These are phyloP conservation scores for Danio kyathit DNA, from an alignment of 2,797 vertebrate genomes.

Conservation along the genomic window DNA sequence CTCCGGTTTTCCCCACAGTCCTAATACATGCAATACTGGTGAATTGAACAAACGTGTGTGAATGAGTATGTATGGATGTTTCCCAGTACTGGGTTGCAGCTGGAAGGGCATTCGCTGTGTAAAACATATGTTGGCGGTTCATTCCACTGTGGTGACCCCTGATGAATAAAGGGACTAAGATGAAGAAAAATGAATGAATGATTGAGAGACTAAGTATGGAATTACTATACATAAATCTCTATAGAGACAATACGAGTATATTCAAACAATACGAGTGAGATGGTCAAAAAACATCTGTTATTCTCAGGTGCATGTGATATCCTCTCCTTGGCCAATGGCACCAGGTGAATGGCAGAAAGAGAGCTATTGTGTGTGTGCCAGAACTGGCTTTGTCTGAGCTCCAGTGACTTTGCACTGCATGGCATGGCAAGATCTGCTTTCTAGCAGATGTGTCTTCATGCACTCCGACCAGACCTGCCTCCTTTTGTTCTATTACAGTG, in stretches of 20 bases:
- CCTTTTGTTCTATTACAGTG: neutral
- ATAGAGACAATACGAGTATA: neutral
- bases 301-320: slow-evolving; percentile 12
- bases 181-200: no score
- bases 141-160: no score
- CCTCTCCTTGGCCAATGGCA: slow-evolving; percentile 2
- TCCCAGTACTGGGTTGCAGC: no score
- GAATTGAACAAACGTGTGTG: no score
- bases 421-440: slow-evolving; percentile 16
- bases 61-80: no score
- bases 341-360: slow-evolving; percentile 18
- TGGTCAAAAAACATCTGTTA: slow-evolving; percentile 7
- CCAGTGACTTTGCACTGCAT: slow-evolving; percentile 26
- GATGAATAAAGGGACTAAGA: no score
- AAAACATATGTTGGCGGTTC: no score
- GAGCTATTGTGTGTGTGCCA: neutral
- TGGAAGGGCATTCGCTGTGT: no score
- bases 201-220: neutral
- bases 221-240: neutral
- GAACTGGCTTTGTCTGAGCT: slow-evolving; percentile 14
- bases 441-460: neutral
- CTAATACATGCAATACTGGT: no score
- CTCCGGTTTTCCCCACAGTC: no score
- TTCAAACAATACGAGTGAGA: neutral
- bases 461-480: slow-evolving; percentile 5